Evolutionary conservation across 1,140 invertebrate species (phyloP).

Genomic region (Lepidostoma basale): DNA sequence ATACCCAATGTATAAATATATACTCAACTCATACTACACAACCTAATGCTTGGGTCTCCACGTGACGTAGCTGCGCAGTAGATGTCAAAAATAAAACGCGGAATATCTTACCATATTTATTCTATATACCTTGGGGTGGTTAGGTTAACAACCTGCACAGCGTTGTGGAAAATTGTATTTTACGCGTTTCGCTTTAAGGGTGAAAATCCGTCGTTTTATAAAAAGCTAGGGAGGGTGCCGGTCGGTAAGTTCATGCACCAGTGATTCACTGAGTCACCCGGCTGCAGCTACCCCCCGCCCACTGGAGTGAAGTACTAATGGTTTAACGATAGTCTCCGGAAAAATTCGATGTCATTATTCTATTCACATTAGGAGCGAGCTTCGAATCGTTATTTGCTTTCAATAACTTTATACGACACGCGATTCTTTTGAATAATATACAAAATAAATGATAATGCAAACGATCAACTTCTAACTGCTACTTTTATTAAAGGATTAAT

Average conservation of each 20-base stretch:
- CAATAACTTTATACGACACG: no score
- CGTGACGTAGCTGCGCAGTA: no score
- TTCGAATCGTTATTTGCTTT: neutral
- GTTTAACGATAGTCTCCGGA: neutral
- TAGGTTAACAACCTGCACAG: neutral
- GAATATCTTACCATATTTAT: no score
- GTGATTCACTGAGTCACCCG: constrained; percentile 10
- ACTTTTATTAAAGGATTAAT: no score
- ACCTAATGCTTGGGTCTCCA: no score
- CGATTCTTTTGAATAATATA: no score
- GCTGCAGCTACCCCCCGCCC: neutral
- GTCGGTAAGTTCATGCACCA: constrained; percentile 1
- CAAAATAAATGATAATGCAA: no score
- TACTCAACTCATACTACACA: no score
- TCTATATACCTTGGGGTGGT: no score
- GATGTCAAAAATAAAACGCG: no score
- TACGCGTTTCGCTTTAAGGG: neutral
- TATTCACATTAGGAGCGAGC: neutral
- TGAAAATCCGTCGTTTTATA: constrained; percentile 1
- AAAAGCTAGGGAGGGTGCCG: constrained; percentile 4
- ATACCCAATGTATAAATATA: no score
- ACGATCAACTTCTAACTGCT: no score
- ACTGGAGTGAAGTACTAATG: neutral
- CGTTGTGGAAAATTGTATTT: neutral
- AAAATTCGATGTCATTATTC: neutral